phyloP scores from a whole-genome alignment of 2,888 invertebrate genomes.

The Ptilodon capucinus region DNA sequence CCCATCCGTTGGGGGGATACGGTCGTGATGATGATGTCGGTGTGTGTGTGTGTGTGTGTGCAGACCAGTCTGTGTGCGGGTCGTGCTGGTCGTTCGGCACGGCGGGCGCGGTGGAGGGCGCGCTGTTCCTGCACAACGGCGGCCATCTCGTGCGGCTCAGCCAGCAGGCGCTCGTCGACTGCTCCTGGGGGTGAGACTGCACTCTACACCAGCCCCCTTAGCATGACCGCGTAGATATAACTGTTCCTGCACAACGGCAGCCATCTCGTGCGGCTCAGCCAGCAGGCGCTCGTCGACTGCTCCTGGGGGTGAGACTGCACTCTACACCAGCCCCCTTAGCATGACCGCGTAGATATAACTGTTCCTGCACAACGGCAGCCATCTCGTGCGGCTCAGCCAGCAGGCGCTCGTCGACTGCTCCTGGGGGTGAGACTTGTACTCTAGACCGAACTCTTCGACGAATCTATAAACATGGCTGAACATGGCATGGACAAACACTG shows the following conservation, averaged over 20 bases:
- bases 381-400: slow-evolving; percentile 92
- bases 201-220: too few species aligned
- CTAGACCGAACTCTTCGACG: too few species aligned
- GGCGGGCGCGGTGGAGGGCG: slow-evolving; percentile 95
- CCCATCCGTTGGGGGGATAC: too few species aligned
- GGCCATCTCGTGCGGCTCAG: slow-evolving; percentile 92
- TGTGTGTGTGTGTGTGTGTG: not conserved
- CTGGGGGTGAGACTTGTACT: slow-evolving; percentile 87
- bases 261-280: slow-evolving; percentile 91
- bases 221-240: too few species aligned
- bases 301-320: slow-evolving; percentile 90
- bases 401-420: slow-evolving; percentile 98
- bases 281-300: slow-evolving; percentile 97
- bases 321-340: too few species aligned
- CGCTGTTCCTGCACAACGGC: slow-evolving; percentile 91
- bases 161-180: slow-evolving; percentile 97
- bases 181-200: slow-evolving; percentile 92
- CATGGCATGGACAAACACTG: too few species aligned
- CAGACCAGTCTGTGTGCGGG: slow-evolving; percentile 98
- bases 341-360: too few species aligned
- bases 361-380: slow-evolving; percentile 91
- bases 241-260: slow-evolving; percentile 92
- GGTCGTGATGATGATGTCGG: too few species aligned
- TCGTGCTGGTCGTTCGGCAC: slow-evolving; percentile 99
- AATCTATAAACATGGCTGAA: too few species aligned